Evolutionary conservation across 2,113 vertebrate genomes (phyloP), one percentile per base, ranked within the genome.

Genomic region (Mixornis gularis): DNA sequence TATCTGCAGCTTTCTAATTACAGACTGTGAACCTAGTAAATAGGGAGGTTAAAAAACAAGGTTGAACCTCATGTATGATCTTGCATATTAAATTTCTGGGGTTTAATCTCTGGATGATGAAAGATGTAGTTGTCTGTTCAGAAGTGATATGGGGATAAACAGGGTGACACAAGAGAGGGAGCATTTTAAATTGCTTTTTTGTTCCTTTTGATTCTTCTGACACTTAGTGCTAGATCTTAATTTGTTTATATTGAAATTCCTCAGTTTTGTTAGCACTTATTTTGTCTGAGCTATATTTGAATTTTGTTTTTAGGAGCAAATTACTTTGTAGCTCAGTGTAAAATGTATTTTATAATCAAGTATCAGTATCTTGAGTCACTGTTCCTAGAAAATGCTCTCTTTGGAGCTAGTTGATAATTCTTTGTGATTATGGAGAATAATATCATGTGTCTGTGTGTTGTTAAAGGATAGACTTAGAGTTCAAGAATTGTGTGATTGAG

Each of bases 1-100:
- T 63, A 64, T 81, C 56, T 90, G 56, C 65, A 84, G 49, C 21
- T 89, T 96, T 72, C 34, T 94, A 76, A 87, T 91, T 92, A 76
- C 63, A 91, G 78, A 21, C 53, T 95, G 49, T 64, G 49, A 90
- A 69, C 17, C 32, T 76, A 29, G 65, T 74, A 90, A 95, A 90
- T 74, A 71, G 43, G 36, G 26, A 71, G 59, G 60, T 72, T 69
- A 53, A 21, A 55, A 70, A 52, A 82, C 41, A 83, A 40, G 1
- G 30, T 43, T 73, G 53, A 93, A 91, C 49, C 26, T 87, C 65
- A 29, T 80, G 19, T 64, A 9, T 90, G 80, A 76, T 90, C 38
- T 89, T 84, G 53, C 34, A 51, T 92, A 43, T 84, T 84, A 81
- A 79, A 89, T 41, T 46, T 76, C 49, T 87, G 58, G 29, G 15